A percentile compares a stretch with the other conserved stretches of the same genome.
Conservation (phyloP, 2,888 invertebrate species). For the Agriotes lineatus region DNA sequence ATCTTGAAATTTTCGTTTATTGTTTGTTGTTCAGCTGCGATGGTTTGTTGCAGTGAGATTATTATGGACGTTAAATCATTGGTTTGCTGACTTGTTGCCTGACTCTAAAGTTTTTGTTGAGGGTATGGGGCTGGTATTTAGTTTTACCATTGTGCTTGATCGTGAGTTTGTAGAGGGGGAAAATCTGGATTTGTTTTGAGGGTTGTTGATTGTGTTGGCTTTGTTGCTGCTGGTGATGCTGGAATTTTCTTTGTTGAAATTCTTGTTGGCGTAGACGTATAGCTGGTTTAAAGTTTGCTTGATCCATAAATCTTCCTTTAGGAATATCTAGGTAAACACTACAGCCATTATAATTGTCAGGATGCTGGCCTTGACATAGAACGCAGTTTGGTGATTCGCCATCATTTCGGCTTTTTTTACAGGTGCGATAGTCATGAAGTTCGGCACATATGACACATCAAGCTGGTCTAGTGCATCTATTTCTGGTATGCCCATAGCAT, state of each 20-base stretch:
- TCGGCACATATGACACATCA: slow-evolving; percentile 12
- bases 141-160: slow-evolving; percentile 6
- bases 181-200: neutral
- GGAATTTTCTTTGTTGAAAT: no score
- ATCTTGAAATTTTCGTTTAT: neutral
- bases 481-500: no score
- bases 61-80: slow-evolving; percentile 11
- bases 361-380: slow-evolving; percentile 3
- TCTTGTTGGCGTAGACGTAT: no score
- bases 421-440: slow-evolving; percentile 16
- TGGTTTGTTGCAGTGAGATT: slow-evolving; percentile 11
- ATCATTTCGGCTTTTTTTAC: slow-evolving; percentile 7
- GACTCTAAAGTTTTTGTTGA: neutral
- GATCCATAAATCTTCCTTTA: neutral
- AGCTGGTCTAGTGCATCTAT: no score
- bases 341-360: slow-evolving; percentile 11
- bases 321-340: slow-evolving; percentile 15
- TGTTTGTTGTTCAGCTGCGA: neutral
- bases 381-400: slow-evolving; percentile 16
- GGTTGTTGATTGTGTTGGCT: neutral
- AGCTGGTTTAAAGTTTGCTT: neutral
- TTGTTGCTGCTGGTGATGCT: neutral
- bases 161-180: neutral
- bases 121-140: neutral
- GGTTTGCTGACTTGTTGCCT: neutral